Evolutionary conservation across 2,113 vertebrate species (phyloP), one percentile per base, ranked within the genome.

Genomic region (Nanorana parkeri): DNA sequence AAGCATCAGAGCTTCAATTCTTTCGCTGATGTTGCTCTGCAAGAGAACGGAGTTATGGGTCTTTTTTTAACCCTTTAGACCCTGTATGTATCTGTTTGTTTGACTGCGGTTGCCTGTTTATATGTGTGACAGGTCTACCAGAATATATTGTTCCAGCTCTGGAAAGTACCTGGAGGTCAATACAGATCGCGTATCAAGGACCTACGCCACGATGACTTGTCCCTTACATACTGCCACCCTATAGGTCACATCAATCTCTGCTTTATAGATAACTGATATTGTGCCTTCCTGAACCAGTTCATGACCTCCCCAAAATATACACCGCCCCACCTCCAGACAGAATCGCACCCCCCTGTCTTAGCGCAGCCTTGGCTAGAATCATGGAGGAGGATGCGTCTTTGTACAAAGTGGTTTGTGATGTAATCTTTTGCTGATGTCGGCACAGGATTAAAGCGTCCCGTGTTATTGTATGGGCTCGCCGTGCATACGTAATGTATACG

Each of bases 231-330:
- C 64, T 81, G 77, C 85, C 86, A 71, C 87, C 78, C 29, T 85
- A 75, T 81, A 77, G 87, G 63, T 83, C 86, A 65, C 76, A 84
- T 52, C 8, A 66, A 76, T n/a, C n/a, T n/a, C n/a, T n/a, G n/a
- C n/a, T n/a, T n/a, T n/a, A n/a, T n/a, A n/a, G n/a, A n/a, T n/a
- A n/a, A n/a, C n/a, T n/a, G n/a, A n/a, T n/a, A 86, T 91, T 89
- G 90, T 80, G 90, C 86, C 90, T 92, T 93, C 89, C 87, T 88
- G 89, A 90, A 90, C 84, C 83, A 91, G 92, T 92, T 93, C 90
- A 86, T 80, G 91, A 90, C 91, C 92, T 88, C 23, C 15, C 24
- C 21, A 19, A 51, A 26, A n/a, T 56, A 10, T 3, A 26, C 16
- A 65, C 21, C 32, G 13, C 29, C 28, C 23, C 36, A 1, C 29